phyloP scores from a whole-genome alignment of 2,113 vertebrate genomes.

The Gavia stellata region DNA sequence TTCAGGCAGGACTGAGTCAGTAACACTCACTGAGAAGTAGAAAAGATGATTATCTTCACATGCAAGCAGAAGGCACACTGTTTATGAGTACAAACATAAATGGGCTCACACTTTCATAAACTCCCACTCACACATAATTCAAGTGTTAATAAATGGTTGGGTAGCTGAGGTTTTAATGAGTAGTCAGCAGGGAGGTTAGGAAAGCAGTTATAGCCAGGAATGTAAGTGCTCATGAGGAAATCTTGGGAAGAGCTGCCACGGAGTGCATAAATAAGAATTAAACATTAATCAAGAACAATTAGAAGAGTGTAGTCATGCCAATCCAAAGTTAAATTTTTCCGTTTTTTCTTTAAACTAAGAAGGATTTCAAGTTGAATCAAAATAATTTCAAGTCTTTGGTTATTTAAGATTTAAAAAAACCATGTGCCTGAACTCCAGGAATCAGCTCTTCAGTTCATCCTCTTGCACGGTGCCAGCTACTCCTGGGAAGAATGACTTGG shows the following conservation, averaged over 20 bases:
- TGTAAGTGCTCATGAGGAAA: neutral
- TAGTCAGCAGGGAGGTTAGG: constrained; percentile 1
- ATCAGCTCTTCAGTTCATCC: neutral
- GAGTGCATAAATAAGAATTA: neutral
- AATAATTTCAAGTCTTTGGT: neutral
- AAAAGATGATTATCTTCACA: neutral
- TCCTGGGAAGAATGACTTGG: neutral
- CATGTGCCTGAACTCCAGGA: neutral
- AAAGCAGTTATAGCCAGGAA: neutral
- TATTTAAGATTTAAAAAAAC: neutral
- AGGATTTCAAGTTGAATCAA: neutral
- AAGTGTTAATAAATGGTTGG: neutral
- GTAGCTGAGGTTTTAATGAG: neutral
- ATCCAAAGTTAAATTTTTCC: neutral
- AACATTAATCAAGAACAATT: neutral
- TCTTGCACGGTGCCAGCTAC: neutral
- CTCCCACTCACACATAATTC: neutral
- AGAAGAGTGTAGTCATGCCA: neutral
- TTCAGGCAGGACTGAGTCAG: constrained; percentile 5
- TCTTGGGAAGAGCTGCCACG: neutral
- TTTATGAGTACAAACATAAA: neutral
- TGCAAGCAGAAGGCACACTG: neutral
- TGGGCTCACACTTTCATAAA: neutral
- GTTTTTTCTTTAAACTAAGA: neutral
- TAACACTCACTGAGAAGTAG: neutral